phyloP scores from a whole-genome alignment of 2,113 vertebrate species.

The Heterotilapia buettikoferi region DNA sequence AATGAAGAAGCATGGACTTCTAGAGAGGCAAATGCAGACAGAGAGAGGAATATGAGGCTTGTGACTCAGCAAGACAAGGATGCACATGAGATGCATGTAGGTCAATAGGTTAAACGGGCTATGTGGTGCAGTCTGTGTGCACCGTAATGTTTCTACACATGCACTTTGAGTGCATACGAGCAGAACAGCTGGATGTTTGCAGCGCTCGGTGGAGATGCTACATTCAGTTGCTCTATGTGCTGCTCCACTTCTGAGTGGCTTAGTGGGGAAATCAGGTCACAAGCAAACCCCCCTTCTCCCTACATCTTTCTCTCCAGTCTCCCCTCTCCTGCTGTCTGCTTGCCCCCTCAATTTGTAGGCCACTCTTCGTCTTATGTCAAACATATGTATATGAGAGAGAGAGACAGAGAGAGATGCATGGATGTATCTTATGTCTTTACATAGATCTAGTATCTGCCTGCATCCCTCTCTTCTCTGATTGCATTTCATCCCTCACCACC shows the following conservation, averaged over 20 bases:
- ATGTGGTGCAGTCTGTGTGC: neutral
- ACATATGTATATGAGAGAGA: neutral
- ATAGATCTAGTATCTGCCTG: neutral
- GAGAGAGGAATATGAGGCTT: neutral
- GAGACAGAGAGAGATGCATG: neutral
- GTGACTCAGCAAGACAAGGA: slow-evolving; percentile 33
- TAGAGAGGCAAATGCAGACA: neutral
- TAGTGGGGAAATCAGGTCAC: slow-evolving; percentile 65
- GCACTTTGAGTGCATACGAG: neutral
- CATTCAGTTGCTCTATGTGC: neutral
- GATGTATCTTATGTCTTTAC: neutral
- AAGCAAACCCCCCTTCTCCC: neutral
- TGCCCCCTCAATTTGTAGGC: neutral
- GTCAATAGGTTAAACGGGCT: neutral
- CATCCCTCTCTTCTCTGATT: neutral
- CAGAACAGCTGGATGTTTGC: slow-evolving; percentile 2
- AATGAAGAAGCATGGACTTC: neutral
- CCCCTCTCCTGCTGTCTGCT: neutral
- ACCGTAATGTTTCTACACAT: neutral
- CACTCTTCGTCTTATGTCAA: neutral
- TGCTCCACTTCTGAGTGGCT: slow-evolving; percentile 54
- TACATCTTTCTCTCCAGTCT: neutral
- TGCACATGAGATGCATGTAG: neutral
- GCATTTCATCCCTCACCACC: neutral
- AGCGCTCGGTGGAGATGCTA: neutral